These are phyloP conservation scores for Listrodromus nycthemerus DNA, from an alignment of 2,888 invertebrate species.

Conservation along the genomic window DNA sequence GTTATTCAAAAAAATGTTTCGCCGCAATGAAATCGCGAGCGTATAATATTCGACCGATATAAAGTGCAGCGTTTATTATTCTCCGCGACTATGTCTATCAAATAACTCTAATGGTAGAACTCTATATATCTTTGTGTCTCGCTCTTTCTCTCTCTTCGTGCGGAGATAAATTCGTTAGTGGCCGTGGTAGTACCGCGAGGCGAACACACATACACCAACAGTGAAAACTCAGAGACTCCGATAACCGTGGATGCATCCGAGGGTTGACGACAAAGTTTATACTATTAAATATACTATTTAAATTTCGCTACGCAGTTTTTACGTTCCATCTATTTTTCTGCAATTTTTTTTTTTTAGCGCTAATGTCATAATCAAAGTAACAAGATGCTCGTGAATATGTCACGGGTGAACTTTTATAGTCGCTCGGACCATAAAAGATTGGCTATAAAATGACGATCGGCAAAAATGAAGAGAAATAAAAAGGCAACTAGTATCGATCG, in stretches of 20 bases:
- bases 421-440: neutral
- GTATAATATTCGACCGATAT: neutral
- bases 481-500: neutral
- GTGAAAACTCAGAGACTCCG: too few relatives aligned
- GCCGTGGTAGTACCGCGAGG: constrained; percentile 4
- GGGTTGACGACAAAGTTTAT: too few relatives aligned
- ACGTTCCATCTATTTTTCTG: neutral
- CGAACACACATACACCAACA: neutral
- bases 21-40: constrained; percentile 19
- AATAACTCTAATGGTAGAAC: neutral
- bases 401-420: constrained; percentile 8
- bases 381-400: constrained; percentile 24
- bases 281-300: too few relatives aligned
- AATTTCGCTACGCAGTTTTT: too few relatives aligned
- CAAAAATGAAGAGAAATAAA: neutral
- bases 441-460: neutral
- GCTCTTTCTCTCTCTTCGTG: neutral
- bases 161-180: constrained; percentile 41
- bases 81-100: neutral
- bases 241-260: too few relatives aligned
- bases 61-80: constrained; percentile 1
- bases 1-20: neutral
- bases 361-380: constrained; percentile 13
- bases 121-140: neutral
- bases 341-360: constrained; percentile 20